These are phyloP conservation scores for Panthera uncia DNA, from an alignment of 2,113 vertebrate species.

Conservation along the genomic window DNA sequence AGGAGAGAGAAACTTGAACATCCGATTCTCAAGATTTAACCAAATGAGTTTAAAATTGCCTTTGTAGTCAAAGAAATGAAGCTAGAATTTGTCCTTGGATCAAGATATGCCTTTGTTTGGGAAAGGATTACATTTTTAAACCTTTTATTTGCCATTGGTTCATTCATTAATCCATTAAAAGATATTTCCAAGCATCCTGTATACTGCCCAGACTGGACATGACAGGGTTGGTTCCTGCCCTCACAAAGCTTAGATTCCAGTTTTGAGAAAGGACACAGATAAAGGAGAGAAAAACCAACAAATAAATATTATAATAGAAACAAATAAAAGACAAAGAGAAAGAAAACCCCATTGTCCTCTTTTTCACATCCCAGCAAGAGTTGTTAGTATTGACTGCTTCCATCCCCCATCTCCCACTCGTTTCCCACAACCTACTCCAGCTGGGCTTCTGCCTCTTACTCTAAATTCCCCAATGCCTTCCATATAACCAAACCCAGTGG, in stretches of 20 bases:
- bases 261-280: neutral
- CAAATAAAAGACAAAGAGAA: neutral
- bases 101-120: neutral
- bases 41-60: constrained; percentile 1
- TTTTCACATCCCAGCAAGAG: neutral
- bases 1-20: neutral
- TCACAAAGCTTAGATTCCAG: neutral
- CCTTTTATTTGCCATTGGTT: neutral
- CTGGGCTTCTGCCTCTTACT: neutral
- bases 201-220: neutral
- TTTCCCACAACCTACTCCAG: no score
- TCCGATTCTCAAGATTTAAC: neutral
- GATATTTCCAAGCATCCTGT: neutral
- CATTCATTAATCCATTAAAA: neutral
- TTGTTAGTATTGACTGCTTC: neutral
- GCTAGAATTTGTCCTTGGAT: neutral
- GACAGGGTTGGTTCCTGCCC: neutral
- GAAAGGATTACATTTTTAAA: neutral
- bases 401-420: neutral
- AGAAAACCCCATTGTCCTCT: neutral
- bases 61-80: neutral
- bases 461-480: neutral
- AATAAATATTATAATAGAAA: neutral
- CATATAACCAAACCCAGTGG: neutral
- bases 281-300: neutral